A percentile compares a stretch with the other conserved stretches of the same genome.
These are phyloP conservation scores for Entosphenus tridentatus DNA, from an alignment of 2,113 vertebrate species.

Conservation along the genomic window DNA sequence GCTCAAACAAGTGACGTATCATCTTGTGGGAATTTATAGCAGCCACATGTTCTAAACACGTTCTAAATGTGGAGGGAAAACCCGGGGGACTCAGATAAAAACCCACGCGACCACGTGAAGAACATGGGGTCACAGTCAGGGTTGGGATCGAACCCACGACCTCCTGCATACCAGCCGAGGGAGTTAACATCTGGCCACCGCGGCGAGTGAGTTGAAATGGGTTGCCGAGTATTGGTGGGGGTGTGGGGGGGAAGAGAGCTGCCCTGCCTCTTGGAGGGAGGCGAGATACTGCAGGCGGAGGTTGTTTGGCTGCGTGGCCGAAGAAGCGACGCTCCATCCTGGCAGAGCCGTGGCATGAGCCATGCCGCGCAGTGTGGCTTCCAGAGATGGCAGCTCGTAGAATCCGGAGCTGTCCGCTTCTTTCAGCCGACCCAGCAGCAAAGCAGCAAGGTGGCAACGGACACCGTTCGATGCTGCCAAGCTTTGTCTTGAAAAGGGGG, in stretches of 20 bases:
- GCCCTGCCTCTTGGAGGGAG: slow-evolving; percentile 53
- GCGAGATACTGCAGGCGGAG: slow-evolving; percentile 61
- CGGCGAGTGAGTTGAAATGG: no score
- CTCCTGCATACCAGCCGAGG: no score
- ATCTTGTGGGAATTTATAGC: no score
- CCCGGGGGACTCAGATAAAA: no score
- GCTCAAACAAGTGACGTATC: no score
- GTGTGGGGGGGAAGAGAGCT: background rate
- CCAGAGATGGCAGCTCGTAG: slow-evolving; percentile 74
- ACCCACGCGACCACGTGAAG: no score
- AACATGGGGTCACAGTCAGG: no score
- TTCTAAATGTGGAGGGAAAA: no score
- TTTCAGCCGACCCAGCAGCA: slow-evolving; percentile 51
- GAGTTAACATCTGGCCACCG: no score
- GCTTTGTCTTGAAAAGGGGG: slow-evolving; percentile 26
- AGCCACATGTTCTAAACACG: no score
- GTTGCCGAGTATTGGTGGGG: no score
- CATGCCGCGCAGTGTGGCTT: slow-evolving; percentile 57
- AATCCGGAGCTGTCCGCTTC: slow-evolving; percentile 64
- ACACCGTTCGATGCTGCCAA: slow-evolving; percentile 37
- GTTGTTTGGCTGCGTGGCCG: slow-evolving; percentile 24
- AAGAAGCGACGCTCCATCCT: slow-evolving; percentile 49
- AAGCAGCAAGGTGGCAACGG: slow-evolving; percentile 48
- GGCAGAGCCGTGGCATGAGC: slow-evolving; percentile 48
- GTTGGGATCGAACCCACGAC: no score